Evolutionary conservation across 1,140 invertebrate genomes (phyloP).

Genomic region (Zaprionus gabonicus): DNA sequence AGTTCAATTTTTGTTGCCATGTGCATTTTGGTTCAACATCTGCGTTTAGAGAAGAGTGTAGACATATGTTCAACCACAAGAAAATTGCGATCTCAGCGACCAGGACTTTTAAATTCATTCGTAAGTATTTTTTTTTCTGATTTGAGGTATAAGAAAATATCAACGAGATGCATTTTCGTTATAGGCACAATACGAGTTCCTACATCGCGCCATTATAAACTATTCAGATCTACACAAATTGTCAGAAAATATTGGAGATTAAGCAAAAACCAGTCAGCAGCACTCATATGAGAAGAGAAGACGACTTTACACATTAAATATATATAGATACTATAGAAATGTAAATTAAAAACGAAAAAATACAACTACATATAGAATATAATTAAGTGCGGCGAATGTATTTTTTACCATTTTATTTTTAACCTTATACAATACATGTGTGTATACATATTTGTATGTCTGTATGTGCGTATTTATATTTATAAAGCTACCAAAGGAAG

Average conservation of each 20-base stretch:
- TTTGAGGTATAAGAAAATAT: background rate
- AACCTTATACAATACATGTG: conserved; percentile 67
- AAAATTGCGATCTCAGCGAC: conserved; percentile 93
- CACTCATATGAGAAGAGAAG: conserved; percentile 45
- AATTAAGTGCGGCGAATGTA: conserved; percentile 63
- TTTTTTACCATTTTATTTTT: conserved; percentile 71
- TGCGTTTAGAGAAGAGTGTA: conserved; percentile 91
- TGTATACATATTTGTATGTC: conserved; percentile 65
- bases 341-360: conserved; percentile 59
- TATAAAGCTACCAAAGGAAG: conserved; percentile 77
- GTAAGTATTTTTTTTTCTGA: conserved; percentile 86
- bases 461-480: conserved; percentile 77
- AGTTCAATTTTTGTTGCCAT: conserved; percentile 95
- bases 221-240: conserved; percentile 94
- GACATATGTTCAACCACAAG: conserved; percentile 93
- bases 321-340: conserved; percentile 69
- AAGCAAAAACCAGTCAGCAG: conserved; percentile 49
- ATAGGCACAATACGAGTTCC: conserved; percentile 95
- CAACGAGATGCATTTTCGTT: conserved; percentile 76
- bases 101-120: conserved; percentile 92
- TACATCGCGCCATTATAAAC: conserved; percentile 94
- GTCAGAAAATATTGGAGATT: conserved; percentile 85
- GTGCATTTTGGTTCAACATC: conserved; percentile 93
- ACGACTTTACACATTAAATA: conserved; percentile 43
- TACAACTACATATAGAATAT: conserved; percentile 65